phyloP scores from a whole-genome alignment of 2,797 vertebrate genomes.

The Sebastes minor region DNA sequence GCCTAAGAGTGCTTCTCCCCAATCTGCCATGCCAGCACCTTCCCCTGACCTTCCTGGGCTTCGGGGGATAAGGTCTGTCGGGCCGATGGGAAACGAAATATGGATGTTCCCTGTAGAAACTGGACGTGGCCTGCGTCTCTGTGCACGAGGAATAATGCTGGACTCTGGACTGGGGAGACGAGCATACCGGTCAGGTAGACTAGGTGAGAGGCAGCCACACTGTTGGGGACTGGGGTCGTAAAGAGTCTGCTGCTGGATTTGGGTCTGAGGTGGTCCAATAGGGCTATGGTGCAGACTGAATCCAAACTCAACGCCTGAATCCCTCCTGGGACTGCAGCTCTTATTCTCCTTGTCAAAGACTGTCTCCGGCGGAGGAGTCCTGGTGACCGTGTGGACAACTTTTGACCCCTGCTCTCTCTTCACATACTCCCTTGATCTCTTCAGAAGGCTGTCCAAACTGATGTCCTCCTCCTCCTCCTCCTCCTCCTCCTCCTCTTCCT shows the following conservation, averaged over 20 bases:
- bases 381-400: slow-evolving; percentile 39
- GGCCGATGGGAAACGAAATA: slow-evolving; percentile 87
- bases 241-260: slow-evolving; percentile 31
- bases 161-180: slow-evolving; percentile 85
- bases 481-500: slow-evolving; percentile 48
- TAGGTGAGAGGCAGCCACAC: slow-evolving; percentile 43
- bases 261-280: slow-evolving; percentile 42
- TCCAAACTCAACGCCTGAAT: slow-evolving; percentile 53
- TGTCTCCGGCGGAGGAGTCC: slow-evolving; percentile 64
- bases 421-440: slow-evolving; percentile 89
- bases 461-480: slow-evolving; percentile 78
- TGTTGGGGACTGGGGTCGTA: slow-evolving; percentile 30
- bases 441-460: slow-evolving; percentile 92
- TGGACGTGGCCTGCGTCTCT: slow-evolving; percentile 87
- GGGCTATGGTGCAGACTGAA: slow-evolving; percentile 72
- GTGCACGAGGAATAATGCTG: slow-evolving; percentile 83
- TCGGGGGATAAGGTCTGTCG: slow-evolving; percentile 84
- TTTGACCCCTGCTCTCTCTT: slow-evolving; percentile 85
- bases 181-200: slow-evolving; percentile 69
- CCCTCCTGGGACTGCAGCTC: slow-evolving; percentile 54
- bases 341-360: slow-evolving; percentile 86
- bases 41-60: slow-evolving; percentile 59
- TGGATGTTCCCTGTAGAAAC: slow-evolving; percentile 90
- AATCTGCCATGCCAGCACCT: slow-evolving; percentile 15
- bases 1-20: slow-evolving; percentile 30